A percentile compares a stretch with the other conserved stretches of the same genome.
Evolutionary conservation across 2,888 invertebrate genomes (phyloP).

Genomic region (Stomorhina lunata): DNA sequence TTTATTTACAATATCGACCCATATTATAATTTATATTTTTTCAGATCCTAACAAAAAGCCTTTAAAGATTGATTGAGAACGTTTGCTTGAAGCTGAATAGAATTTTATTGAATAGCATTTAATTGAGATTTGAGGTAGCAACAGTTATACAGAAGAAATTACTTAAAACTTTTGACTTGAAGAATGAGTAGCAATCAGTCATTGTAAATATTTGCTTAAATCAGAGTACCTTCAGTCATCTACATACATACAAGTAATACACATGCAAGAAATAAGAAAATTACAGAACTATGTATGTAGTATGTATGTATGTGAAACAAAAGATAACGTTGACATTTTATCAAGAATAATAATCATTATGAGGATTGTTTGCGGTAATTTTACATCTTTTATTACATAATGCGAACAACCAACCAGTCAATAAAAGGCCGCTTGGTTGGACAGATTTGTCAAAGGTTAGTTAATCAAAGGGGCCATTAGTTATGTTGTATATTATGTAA

Average conservation of each 20-base stretch:
- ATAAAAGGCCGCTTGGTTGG: background rate
- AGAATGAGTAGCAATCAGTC: slow-evolving; percentile 45
- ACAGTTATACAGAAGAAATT: background rate
- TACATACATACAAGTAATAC: background rate
- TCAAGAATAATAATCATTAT: slow-evolving; percentile 55
- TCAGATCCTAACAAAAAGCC: background rate
- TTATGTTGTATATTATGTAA: slow-evolving; percentile 18
- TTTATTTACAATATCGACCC: too few species aligned
- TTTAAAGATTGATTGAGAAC: slow-evolving; percentile 52
- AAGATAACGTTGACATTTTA: slow-evolving; percentile 40
- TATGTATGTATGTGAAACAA: slow-evolving; percentile 17
- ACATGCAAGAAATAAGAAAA: background rate
- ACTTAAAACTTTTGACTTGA: slow-evolving; percentile 30
- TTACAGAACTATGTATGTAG: too few species aligned
- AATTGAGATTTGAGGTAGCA: slow-evolving; percentile 14
- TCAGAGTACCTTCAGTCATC: background rate
- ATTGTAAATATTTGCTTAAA: slow-evolving; percentile 53
- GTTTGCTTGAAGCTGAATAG: slow-evolving; percentile 24
- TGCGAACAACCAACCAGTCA: slow-evolving; percentile 17
- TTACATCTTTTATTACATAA: slow-evolving; percentile 25
- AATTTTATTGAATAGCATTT: background rate
- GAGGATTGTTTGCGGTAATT: slow-evolving; percentile 53
- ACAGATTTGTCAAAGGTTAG: background rate
- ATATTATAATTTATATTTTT: too few species aligned
- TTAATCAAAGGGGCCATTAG: slow-evolving; percentile 19